A percentile compares a stretch with the other conserved stretches of the same genome.
These are phyloP conservation scores for Labroides dimidiatus DNA, from an alignment of 2,797 vertebrate species.

Conservation along the genomic window DNA sequence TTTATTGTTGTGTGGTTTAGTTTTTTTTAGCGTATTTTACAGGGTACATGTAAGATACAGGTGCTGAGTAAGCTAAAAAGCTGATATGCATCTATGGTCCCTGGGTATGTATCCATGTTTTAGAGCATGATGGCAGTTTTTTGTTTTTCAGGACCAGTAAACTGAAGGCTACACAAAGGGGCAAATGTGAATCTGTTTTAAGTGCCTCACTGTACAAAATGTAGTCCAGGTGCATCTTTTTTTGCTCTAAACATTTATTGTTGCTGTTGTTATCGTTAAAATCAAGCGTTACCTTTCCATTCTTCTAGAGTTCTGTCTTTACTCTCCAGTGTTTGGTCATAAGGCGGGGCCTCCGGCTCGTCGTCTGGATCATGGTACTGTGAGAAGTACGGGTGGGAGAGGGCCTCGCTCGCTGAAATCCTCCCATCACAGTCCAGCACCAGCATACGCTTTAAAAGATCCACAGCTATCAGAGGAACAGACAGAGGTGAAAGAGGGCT, in stretches of 20 bases:
- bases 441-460: constrained; percentile 95
- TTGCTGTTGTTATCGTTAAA: no score
- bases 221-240: no score
- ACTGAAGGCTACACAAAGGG: no score
- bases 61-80: no score
- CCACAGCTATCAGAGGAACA: constrained; percentile 85
- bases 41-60: no score
- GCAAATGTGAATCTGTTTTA: no score
- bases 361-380: constrained; percentile 98
- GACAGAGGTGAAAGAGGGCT: background rate
- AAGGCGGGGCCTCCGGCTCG: constrained; percentile 92
- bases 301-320: constrained; percentile 94
- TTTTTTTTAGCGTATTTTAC: no score
- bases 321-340: constrained; percentile 94
- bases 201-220: background rate
- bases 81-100: no score
- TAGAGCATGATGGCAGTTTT: no score
- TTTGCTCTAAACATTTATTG: no score
- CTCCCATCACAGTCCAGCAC: constrained; percentile 96
- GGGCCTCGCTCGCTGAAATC: constrained; percentile 92
- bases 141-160: background rate
- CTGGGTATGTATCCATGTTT: no score
- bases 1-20: no score
- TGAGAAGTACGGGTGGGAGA: constrained; percentile 94
- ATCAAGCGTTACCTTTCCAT: constrained; percentile 91